These are phyloP conservation scores for Alouatta palliata DNA, from an alignment of 2,113 vertebrate species.

Conservation along the genomic window DNA sequence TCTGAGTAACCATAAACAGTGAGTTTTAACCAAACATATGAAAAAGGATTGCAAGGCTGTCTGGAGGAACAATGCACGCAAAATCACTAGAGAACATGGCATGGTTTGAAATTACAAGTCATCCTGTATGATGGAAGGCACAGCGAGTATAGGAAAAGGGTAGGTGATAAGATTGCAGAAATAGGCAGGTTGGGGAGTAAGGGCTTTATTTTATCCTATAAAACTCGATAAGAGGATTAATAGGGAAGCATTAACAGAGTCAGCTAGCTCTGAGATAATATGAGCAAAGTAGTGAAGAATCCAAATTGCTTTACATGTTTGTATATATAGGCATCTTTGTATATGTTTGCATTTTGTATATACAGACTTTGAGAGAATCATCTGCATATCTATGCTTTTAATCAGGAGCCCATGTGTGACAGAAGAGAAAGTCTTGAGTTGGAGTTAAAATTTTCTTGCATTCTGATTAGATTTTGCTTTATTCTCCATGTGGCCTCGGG, in stretches of 20 bases:
- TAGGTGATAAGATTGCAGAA: background rate
- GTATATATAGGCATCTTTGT: background rate
- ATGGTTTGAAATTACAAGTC: background rate
- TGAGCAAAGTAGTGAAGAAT: accelerated
- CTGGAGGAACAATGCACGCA: too few species aligned
- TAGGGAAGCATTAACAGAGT: background rate
- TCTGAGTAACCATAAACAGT: background rate
- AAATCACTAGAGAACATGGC: accelerated
- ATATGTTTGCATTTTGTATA: background rate
- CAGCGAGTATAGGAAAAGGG: background rate
- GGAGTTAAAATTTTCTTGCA: background rate
- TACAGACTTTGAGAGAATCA: background rate
- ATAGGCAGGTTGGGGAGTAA: background rate
- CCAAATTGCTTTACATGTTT: background rate
- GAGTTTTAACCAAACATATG: background rate
- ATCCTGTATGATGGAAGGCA: background rate
- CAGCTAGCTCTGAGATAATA: background rate
- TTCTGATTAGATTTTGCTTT: background rate
- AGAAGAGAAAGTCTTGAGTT: background rate
- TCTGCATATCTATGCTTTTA: background rate
- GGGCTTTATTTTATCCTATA: background rate
- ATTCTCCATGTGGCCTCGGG: background rate
- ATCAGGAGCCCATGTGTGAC: accelerated
- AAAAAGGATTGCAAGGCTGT: background rate
- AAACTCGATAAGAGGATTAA: background rate